Base-by-base conservation (phyloP, 2,113 vertebrate genomes). In the Hymenochirus boettgeri region DNA sequence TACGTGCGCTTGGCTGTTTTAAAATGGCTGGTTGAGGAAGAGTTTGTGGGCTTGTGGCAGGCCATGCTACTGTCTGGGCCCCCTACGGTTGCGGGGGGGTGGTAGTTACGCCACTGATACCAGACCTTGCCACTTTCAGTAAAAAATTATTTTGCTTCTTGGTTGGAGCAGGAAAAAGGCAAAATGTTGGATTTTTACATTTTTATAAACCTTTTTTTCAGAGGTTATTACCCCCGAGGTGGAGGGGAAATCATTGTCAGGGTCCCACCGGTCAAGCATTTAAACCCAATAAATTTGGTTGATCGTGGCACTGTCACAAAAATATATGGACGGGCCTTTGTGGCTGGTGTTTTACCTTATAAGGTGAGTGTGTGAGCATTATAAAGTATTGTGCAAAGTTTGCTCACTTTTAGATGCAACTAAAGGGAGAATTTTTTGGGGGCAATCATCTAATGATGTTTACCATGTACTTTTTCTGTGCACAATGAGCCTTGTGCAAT, bases 191-290 rank as follows among this genome's bases (percentile, higher is more conserved):
- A 45, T 45, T 50, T 31, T 31, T 31, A 6, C 10, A 31, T 31
- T 31, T 31, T 31, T 22, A 15, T 29, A 25, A 5, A 25, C 62
- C 17, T 52, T 76, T 35, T 74, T 62, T 52, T 61, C 1, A 99
- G 96, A 75, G 96, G 96, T 18, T 99, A 94, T 82, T 98, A 97
- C 70, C 96, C 96, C 42, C 92, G 92, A 71, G 96, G 96, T 10
- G 95, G 96, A 1, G 96, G 96, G 7, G 93, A 97, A 79, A 88
- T 99, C 57, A 18, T 84, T 26, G 69, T 91, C 52, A 89, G 72
- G 15, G 88, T 93, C 62, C 88, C 88, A 15, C 94, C 96, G 1
- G 76, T 96, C 57, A 95, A 93, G 70, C 88, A 92, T 61, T 70
- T 99, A 75, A 91, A 65, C 57, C 89, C 96, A 2, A 75, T 99